Evolutionary conservation across 2,113 vertebrate species (phyloP).

Genomic region (Holacanthus passer): DNA sequence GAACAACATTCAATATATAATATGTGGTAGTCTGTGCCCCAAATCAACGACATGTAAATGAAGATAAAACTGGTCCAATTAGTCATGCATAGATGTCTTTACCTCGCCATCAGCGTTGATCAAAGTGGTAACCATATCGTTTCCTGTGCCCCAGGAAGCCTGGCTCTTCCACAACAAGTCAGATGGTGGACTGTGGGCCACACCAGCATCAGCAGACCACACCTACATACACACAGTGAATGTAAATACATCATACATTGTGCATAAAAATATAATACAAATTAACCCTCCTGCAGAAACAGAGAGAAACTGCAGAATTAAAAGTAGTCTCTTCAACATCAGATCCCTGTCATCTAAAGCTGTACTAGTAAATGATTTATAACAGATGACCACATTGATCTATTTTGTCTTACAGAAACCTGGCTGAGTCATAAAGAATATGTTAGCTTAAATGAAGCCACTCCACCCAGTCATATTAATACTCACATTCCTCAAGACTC

Average conservation of each 20-base stretch:
- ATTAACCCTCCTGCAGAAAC: no score
- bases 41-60: background rate
- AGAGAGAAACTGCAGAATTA: no score
- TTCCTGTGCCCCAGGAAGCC: slow-evolving; percentile 92
- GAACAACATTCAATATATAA: background rate
- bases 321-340: no score
- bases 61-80: background rate
- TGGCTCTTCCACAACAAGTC: slow-evolving; percentile 96
- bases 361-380: no score
- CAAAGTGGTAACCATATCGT: slow-evolving; percentile 86
- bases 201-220: slow-evolving; percentile 92
- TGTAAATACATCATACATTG: background rate
- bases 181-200: slow-evolving; percentile 91
- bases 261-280: no score
- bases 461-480: no score
- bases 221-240: slow-evolving; percentile 81
- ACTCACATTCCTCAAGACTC: no score
- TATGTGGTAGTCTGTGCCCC: background rate
- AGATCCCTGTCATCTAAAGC: no score
- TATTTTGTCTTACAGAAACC: no score
- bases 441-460: no score
- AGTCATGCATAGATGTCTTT: background rate
- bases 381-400: no score
- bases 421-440: no score
- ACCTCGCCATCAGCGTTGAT: slow-evolving; percentile 92